Conservation (phyloP, 2,113 vertebrate species). For the Ranitomeya variabilis region DNA sequence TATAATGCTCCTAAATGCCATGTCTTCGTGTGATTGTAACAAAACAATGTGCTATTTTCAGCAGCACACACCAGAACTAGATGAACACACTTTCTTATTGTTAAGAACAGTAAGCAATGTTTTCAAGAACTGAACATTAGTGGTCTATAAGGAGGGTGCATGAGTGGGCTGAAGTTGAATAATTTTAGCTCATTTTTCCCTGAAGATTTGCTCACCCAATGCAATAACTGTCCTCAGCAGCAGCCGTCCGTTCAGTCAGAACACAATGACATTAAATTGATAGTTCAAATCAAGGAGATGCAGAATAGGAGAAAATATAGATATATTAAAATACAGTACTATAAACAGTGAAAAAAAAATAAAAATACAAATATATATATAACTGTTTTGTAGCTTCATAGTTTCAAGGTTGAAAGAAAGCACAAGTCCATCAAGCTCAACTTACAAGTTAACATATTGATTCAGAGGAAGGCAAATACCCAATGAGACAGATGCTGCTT, state of each 20-base stretch:
- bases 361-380: too few relatives aligned
- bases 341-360: neutral
- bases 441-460: too few relatives aligned
- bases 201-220: neutral
- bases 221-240: neutral
- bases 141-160: slow-evolving; percentile 32
- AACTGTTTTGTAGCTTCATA: too few relatives aligned
- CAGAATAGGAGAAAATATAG: neutral
- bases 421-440: too few relatives aligned
- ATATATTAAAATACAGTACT: neutral
- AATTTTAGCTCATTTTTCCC: slow-evolving; percentile 38
- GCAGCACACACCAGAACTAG: slow-evolving; percentile 15
- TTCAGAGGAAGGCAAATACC: too few relatives aligned
- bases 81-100: slow-evolving; percentile 45
- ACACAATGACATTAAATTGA: neutral
- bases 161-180: slow-evolving; percentile 25
- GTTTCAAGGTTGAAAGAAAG: too few relatives aligned
- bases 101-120: slow-evolving; percentile 42
- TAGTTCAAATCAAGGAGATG: neutral
- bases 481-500: too few relatives aligned
- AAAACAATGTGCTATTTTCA: slow-evolving; percentile 53
- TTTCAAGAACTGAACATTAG: slow-evolving; percentile 40
- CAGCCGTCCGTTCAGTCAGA: neutral
- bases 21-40: neutral
- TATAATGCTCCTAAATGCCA: neutral